Base-by-base conservation (phyloP, 2,888 invertebrate species). In the Drosophila neotestacea region DNA sequence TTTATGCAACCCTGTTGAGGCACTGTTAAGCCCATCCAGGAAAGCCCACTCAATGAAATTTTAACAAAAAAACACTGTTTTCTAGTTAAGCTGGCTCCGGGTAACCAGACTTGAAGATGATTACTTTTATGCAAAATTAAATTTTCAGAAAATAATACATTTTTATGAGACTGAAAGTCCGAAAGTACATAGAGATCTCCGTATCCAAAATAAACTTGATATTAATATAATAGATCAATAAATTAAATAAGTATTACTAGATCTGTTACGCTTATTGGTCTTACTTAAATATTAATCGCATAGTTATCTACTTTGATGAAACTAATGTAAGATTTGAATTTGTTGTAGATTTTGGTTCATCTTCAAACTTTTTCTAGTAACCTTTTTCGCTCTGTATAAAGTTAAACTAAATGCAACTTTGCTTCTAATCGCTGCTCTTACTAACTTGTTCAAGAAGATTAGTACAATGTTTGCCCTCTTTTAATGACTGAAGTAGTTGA, bases 1-100 rank as follows among this genome's bases (percentile, higher is more conserved):
- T 80, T 78, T 73, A 71, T 70, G 70, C 73, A 77, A 70, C 70
- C 74, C 80, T 68, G 39, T 39, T 47, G 38, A 50, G 58, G 28
- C 16, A 4, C n/a, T 47, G 39, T 16, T 46, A 13, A 55, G 64
- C 39, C 54, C 36, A 28, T 34, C 42, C 61, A 62, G 41, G 38
- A 51, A 36, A 52, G 50, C 72, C 59, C 54, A 42, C 58, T 46
- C 41, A 39, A 61, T 39, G 30, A 48, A 38, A 42, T 55, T 50
- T 32, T 5, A 10, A 16, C 16, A 10, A 39, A 54, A 69, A 73
- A 50, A 56, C 59, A 64, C 72, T 73, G 64, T 51, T 38, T 50
- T 59, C 46, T 55, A 39, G 66, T 61, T 65, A 70, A 70, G 46
- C 70, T 63, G 50, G 39, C 64, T 64, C 46, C 56, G 34, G 38